These are phyloP conservation scores for Callopanchax toddi DNA, from an alignment of 2,113 vertebrate genomes.

Conservation along the genomic window DNA sequence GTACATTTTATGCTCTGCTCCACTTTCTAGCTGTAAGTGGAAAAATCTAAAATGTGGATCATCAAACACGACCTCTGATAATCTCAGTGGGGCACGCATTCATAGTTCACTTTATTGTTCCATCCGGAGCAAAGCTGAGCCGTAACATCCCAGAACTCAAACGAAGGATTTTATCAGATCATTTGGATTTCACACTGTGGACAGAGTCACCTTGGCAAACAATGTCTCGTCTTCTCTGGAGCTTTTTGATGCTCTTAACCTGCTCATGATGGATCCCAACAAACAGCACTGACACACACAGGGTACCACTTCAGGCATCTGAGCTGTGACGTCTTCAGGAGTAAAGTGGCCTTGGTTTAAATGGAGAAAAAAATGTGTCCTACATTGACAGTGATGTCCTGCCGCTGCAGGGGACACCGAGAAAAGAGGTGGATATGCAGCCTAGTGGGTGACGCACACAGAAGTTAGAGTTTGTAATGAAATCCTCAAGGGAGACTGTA, in stretches of 20 bases:
- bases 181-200: constrained; percentile 10
- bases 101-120: constrained; percentile 28
- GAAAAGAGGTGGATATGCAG: neutral
- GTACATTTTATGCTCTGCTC: constrained; percentile 49
- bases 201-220: constrained; percentile 84
- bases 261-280: constrained; percentile 33
- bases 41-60: constrained; percentile 35
- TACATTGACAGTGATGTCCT: constrained; percentile 73
- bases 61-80: constrained; percentile 30
- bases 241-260: constrained; percentile 72
- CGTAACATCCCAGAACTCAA: constrained; percentile 3
- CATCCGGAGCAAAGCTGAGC: constrained; percentile 2
- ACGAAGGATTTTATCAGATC: constrained; percentile 12
- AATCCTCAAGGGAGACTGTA: constrained; percentile 25
- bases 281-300: constrained; percentile 11
- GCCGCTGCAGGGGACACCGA: constrained; percentile 74
- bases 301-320: constrained; percentile 86
- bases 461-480: constrained; percentile 33
- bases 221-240: constrained; percentile 65
- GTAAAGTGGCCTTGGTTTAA: constrained; percentile 15
- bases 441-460: constrained; percentile 18
- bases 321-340: constrained; percentile 69
- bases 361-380: constrained; percentile 11
- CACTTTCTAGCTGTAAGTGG: constrained; percentile 27
- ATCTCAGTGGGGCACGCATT: constrained; percentile 22